Conservation (phyloP, 1,140 invertebrate genomes). For the Penaeus japonicus region DNA sequence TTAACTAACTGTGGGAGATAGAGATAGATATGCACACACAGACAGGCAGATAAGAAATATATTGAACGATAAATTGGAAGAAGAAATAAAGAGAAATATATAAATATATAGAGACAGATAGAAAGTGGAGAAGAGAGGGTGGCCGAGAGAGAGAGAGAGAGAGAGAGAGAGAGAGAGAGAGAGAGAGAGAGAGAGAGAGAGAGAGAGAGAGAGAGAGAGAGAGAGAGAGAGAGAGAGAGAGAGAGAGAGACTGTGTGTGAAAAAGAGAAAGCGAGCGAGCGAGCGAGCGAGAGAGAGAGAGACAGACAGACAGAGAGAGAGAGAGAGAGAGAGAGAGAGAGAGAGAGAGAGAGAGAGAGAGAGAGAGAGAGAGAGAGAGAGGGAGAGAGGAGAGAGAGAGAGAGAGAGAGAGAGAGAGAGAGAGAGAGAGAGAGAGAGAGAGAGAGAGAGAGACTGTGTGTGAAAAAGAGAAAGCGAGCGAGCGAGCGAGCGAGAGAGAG, state of each 20-base stretch:
- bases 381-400: not conserved
- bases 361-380: not conserved
- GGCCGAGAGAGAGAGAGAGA: too few species aligned
- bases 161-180: not conserved
- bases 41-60: too few species aligned
- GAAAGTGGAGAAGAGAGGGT: not conserved
- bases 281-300: not conserved
- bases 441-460: not conserved
- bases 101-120: not conserved
- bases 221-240: slow-evolving; percentile 4
- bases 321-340: not conserved
- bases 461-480: not conserved
- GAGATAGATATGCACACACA: too few species aligned
- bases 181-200: not conserved
- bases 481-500: not conserved
- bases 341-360: not conserved
- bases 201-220: not conserved
- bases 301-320: not conserved
- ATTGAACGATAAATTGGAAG: too few species aligned
- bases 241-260: not conserved
- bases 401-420: not conserved
- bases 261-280: not conserved
- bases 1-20: too few species aligned
- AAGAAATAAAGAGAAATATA: not conserved
- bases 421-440: not conserved